Conservation (phyloP, 1,140 invertebrate species). For the Heterodera schachtii region DNA sequence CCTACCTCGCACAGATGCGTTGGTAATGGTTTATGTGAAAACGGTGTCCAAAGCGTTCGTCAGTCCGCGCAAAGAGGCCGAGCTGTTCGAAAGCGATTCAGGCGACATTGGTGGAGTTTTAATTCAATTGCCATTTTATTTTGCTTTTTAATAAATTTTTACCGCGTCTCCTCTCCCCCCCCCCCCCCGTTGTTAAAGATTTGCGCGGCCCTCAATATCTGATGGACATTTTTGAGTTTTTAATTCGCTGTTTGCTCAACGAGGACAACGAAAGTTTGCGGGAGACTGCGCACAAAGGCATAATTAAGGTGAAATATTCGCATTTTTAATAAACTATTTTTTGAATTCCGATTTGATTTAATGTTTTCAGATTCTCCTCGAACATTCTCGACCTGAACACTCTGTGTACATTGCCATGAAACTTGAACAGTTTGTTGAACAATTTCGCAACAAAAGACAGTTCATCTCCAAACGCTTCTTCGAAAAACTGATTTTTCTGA, state of each 20-base stretch:
- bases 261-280: constrained; percentile 3
- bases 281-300: background rate
- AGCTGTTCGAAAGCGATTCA: background rate
- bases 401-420: constrained; percentile 4
- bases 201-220: constrained; percentile 1
- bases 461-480: constrained; percentile 23
- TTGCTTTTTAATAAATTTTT: constrained; percentile 17
- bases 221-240: constrained; percentile 12
- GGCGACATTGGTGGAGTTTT: background rate
- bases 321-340: background rate
- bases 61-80: background rate
- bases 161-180: too few relatives aligned
- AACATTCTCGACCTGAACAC: background rate
- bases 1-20: background rate
- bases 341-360: background rate
- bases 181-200: background rate
- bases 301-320: constrained; percentile 5
- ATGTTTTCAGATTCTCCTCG: constrained; percentile 18
- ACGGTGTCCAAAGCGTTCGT: background rate
- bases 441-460: constrained; percentile 16
- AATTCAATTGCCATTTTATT: background rate
- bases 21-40: background rate
- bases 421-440: constrained; percentile 9
- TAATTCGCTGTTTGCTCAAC: constrained; percentile 9
- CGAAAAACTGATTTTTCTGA: constrained; percentile 20